These are phyloP conservation scores for Euphydryas editha DNA, from an alignment of 2,888 invertebrate genomes.

Conservation along the genomic window DNA sequence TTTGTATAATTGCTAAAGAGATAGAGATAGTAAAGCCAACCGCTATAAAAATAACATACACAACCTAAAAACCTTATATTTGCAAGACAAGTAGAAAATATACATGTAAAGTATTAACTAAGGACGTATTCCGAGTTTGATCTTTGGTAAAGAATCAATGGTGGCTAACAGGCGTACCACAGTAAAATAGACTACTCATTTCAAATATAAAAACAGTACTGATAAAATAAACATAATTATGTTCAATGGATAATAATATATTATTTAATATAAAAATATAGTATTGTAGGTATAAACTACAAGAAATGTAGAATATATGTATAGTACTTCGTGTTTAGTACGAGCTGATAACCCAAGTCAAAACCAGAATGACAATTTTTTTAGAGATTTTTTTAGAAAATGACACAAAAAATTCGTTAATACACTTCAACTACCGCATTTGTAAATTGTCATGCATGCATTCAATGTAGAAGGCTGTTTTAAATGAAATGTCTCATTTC, in stretches of 20 bases:
- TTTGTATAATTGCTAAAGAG: constrained; percentile 3
- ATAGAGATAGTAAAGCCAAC: constrained; percentile 1
- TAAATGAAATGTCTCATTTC: constrained; percentile 5
- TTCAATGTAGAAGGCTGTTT: neutral
- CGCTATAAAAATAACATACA: neutral
- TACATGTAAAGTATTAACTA: constrained; percentile 23
- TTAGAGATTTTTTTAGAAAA: too few species aligned
- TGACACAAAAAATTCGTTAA: too few species aligned
- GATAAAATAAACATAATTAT: too few species aligned
- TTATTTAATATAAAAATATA: too few species aligned
- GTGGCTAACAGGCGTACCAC: constrained; percentile 17
- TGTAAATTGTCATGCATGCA: neutral
- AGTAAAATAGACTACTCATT: neutral
- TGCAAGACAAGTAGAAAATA: constrained; percentile 18
- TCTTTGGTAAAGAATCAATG: constrained; percentile 38
- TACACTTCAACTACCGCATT: neutral
- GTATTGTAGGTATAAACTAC: too few species aligned
- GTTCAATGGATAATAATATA: too few species aligned
- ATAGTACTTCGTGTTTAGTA: too few species aligned
- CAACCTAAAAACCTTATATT: constrained; percentile 16
- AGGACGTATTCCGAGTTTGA: constrained; percentile 29
- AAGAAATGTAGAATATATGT: too few species aligned
- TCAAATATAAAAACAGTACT: too few species aligned
- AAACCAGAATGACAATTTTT: too few species aligned
- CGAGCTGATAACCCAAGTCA: too few species aligned